These are phyloP conservation scores for Lepus townsendii DNA, from an alignment of 2,797 vertebrate genomes.

Conservation along the genomic window DNA sequence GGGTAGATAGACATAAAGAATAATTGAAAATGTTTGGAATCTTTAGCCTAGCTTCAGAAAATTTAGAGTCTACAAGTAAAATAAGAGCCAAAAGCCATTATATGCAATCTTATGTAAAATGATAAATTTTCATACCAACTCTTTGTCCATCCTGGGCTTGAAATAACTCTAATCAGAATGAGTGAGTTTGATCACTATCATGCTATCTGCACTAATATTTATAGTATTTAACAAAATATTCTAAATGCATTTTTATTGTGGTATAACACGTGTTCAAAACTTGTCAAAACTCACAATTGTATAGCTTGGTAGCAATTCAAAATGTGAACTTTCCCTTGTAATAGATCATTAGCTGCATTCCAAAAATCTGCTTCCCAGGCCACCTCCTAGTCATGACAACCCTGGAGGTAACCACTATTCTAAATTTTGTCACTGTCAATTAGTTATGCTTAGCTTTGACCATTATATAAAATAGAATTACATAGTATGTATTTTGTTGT, in stretches of 20 bases:
- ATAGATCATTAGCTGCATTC: neutral
- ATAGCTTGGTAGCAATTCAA: neutral
- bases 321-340: neutral
- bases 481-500: neutral
- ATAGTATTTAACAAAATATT: neutral
- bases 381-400: neutral
- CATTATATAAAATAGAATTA: neutral
- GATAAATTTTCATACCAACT: neutral
- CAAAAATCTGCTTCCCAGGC: too few relatives aligned
- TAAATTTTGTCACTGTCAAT: neutral
- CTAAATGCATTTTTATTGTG: neutral
- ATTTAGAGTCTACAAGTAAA: neutral
- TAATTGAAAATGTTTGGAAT: neutral
- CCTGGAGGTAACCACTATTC: neutral
- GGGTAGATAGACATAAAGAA: neutral
- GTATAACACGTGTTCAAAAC: neutral
- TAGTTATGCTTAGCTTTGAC: neutral
- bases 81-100: neutral
- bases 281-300: neutral
- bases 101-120: neutral
- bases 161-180: neutral
- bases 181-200: neutral
- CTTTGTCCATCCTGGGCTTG: neutral
- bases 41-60: neutral
- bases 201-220: too few relatives aligned